Conservation (phyloP, 2,797 vertebrate genomes). For the Megalops cyprinoides region DNA sequence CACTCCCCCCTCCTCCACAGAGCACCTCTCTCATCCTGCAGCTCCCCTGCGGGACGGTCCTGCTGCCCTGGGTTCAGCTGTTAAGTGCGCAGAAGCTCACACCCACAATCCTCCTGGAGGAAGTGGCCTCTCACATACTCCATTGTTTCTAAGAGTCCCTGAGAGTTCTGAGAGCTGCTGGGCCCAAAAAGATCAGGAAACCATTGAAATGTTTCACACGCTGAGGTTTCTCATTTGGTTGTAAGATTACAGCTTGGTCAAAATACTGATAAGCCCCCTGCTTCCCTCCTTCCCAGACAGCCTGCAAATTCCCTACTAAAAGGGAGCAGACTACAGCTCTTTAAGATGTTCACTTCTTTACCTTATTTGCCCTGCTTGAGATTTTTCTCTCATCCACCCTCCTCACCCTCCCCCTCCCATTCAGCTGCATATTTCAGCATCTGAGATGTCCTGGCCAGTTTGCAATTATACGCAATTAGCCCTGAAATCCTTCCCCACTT, state of each 20-base stretch:
- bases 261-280: not conserved
- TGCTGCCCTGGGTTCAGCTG: constrained; percentile 61
- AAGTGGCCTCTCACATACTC: constrained; percentile 60
- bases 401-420: constrained; percentile 8
- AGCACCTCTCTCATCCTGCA: constrained; percentile 18
- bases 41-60: no score
- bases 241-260: not conserved
- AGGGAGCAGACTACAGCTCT: constrained; percentile 2
- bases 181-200: not conserved
- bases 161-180: not conserved
- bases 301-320: not conserved
- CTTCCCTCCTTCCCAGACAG: constrained; percentile 16
- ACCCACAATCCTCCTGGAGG: constrained; percentile 64
- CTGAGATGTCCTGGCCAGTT: constrained; percentile 28
- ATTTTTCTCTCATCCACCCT: not conserved
- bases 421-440: constrained; percentile 33
- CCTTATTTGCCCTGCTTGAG: not conserved
- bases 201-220: not conserved
- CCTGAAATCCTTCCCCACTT: constrained; percentile 40
- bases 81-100: constrained; percentile 64
- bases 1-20: constrained; percentile 26
- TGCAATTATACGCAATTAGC: constrained; percentile 50
- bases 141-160: constrained; percentile 52
- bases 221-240: not conserved
- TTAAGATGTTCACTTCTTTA: constrained; percentile 29